Evolutionary conservation across 1,140 invertebrate genomes (phyloP).

Genomic region (Drosophila littoralis): DNA sequence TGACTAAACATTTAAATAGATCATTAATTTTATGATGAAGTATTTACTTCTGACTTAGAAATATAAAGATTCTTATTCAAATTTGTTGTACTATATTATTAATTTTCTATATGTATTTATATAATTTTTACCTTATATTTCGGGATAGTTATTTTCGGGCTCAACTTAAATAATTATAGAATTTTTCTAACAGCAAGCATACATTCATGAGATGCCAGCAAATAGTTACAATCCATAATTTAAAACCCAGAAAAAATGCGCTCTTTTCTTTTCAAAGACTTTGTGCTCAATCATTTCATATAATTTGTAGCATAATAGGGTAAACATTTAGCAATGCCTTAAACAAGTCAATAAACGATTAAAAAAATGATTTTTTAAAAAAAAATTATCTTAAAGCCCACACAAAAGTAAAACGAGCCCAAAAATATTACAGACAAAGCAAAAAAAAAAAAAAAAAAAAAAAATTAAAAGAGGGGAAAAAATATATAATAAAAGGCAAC

Average conservation of each 20-base stretch:
- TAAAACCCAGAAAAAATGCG: conserved; percentile 24
- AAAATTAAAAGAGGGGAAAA: conserved; percentile 31
- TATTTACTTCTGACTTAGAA: too few relatives aligned
- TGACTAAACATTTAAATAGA: too few relatives aligned
- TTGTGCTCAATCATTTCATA: conserved; percentile 79
- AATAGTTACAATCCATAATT: conserved; percentile 17
- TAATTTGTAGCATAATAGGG: conserved; percentile 70
- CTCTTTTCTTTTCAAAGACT: conserved; percentile 21
- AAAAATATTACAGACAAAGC: conserved; percentile 43
- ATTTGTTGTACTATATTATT: too few relatives aligned
- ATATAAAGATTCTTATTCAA: too few relatives aligned
- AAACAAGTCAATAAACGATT: conserved; percentile 84
- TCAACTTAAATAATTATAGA: too few relatives aligned
- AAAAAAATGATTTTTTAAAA: conserved; percentile 81
- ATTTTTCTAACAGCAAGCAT: neutral
- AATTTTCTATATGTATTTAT: too few relatives aligned
- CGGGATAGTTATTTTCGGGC: too few relatives aligned
- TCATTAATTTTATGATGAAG: too few relatives aligned
- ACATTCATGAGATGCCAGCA: too few relatives aligned
- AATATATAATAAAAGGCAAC: conserved; percentile 72
- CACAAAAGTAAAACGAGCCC: conserved; percentile 51
- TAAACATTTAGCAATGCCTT: conserved; percentile 69
- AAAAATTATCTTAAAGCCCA: conserved; percentile 49
- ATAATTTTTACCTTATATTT: too few relatives aligned
- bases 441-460: conserved; percentile 20